Conservation (phyloP, 1,140 invertebrate species). For the Drosophila repletoides region DNA sequence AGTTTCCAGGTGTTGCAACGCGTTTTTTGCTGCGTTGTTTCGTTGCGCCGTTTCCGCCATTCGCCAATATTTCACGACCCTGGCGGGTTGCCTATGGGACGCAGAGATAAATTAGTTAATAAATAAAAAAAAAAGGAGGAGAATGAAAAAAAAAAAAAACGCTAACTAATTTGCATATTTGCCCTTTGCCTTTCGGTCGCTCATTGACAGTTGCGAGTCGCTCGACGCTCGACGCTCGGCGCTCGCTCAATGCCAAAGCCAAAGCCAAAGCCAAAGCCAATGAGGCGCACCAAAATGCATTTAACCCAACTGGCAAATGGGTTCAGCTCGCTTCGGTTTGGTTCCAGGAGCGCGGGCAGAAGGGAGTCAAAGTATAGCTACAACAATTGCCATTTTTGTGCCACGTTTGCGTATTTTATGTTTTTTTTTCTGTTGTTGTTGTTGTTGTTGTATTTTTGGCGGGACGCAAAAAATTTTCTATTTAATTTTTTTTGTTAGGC, state of each 20-base stretch:
- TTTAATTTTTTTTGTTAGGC: slow-evolving; percentile 53
- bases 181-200: slow-evolving; percentile 56
- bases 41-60: slow-evolving; percentile 30
- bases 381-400: slow-evolving; percentile 63
- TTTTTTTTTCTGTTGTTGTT: slow-evolving; percentile 44
- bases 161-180: slow-evolving; percentile 78
- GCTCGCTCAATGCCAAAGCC: slow-evolving; percentile 43
- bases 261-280: slow-evolving; percentile 53
- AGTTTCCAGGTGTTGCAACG: slow-evolving; percentile 74
- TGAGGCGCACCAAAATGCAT: slow-evolving; percentile 78
- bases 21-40: no score
- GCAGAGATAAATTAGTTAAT: slow-evolving; percentile 77
- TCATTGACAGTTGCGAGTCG: slow-evolving; percentile 60
- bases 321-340: background rate
- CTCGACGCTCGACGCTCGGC: no score
- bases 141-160: slow-evolving; percentile 37
- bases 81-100: slow-evolving; percentile 63
- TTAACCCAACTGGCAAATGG: slow-evolving; percentile 41
- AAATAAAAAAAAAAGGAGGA: slow-evolving; percentile 65
- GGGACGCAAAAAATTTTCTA: slow-evolving; percentile 45
- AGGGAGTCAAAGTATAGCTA: slow-evolving; percentile 5
- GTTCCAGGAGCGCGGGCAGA: background rate
- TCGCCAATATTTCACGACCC: slow-evolving; percentile 76
- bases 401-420: slow-evolving; percentile 44
- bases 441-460: no score